Base-by-base conservation (phyloP, 2,113 vertebrate species). In the Corvus cornix region DNA sequence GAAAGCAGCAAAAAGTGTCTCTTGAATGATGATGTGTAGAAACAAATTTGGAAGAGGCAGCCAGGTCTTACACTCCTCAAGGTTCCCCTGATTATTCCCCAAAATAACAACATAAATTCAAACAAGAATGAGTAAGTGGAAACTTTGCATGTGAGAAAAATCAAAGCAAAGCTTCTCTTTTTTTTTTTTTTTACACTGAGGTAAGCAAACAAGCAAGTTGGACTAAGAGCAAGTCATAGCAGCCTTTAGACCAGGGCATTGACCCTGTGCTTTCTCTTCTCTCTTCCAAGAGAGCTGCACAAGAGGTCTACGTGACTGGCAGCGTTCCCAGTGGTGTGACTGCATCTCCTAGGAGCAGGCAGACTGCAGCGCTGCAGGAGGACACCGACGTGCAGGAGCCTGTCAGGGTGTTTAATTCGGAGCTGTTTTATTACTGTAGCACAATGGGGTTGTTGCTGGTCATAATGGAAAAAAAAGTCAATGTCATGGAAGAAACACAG, bases 251-350 rank as follows among this genome's bases (percentile, higher is more conserved):
- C 6, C 21, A 27, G 67, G 58, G 28, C 70, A 35, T 31, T 46
- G 30, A 72, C 21, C 10, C 58, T 1, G 5, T 52, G 14, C 23
- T 70, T 56, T n/a, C 49, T 30, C 35, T 28, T 27, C 39, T 26
- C 41, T 27, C 69, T 48, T 19, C 60, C 23, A 37, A 28, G 64
- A 10, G 52, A 80, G 52, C 59, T 82, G 66, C 22, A 37, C 20
- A 16, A 18, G 39, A n/a, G 24, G n/a, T 9, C 2, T 2, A 1
- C 0, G 6, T 22, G 63, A 13, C 23, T 7, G 15, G 39, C 16
- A 44, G 58, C 0, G 2, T 5, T 68, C 53, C 7, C 17, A 24
- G 26, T 0, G 5, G 2, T 4, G n/a, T 46, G 74, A 23, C 24
- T 48, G 2, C 26, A 4, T 1, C 49, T 70, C 76, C 58, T 1